Percentiles rank a stretch among this genome's conserved stretches.
Conservation (phyloP, 2,888 invertebrate genomes). For the Ligdia adustata region DNA sequence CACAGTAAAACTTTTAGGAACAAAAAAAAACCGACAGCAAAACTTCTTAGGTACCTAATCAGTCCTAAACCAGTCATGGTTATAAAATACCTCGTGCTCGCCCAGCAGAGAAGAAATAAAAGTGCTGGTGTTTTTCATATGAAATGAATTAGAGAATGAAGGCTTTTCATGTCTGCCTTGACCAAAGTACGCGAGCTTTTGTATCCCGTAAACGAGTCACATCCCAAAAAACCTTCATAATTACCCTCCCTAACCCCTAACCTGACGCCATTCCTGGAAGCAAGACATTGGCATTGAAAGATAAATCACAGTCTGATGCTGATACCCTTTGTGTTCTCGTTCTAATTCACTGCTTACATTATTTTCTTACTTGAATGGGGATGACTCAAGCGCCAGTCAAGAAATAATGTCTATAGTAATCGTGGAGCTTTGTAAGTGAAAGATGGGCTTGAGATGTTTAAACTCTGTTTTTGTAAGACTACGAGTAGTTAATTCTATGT, state of each 20-base stretch:
- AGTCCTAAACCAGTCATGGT: too few species aligned
- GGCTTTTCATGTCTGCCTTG: not conserved
- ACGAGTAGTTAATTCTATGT: too few species aligned
- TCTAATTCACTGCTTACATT: slow-evolving; percentile 24
- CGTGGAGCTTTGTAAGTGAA: slow-evolving; percentile 2
- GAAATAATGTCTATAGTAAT: slow-evolving; percentile 3
- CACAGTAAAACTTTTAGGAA: too few species aligned
- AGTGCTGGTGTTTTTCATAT: not conserved
- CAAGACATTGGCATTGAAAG: slow-evolving; percentile 32
- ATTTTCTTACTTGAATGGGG: slow-evolving; percentile 16
- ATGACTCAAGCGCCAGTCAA: slow-evolving; percentile 6
- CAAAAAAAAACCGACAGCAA: too few species aligned
- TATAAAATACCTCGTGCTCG: too few species aligned
- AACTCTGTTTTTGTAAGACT: slow-evolving; percentile 1
- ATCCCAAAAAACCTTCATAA: too few species aligned
- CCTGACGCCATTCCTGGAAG: slow-evolving; percentile 12
- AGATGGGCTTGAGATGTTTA: not conserved
- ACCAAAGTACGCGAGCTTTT: too few species aligned
- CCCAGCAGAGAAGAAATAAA: not conserved
- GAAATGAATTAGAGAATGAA: not conserved
- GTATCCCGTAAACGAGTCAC: too few species aligned
- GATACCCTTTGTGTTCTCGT: slow-evolving; percentile 26
- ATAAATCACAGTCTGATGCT: slow-evolving; percentile 31
- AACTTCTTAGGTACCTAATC: too few species aligned
- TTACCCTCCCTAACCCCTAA: not conserved